Conservation (phyloP, 2,888 invertebrate genomes). For the Stegana nigrithorax region DNA sequence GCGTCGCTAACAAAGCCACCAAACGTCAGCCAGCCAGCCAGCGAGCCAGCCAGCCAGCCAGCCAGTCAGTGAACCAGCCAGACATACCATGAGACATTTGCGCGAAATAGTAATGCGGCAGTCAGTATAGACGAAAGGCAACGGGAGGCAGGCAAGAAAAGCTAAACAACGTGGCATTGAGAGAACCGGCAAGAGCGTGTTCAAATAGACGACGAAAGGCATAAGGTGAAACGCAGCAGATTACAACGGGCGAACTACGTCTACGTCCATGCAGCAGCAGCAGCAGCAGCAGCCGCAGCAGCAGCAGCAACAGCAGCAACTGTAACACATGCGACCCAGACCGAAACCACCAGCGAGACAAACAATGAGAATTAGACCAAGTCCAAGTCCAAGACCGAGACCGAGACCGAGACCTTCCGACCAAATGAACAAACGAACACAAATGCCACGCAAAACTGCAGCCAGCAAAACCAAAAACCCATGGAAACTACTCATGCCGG, state of each 20-base stretch:
- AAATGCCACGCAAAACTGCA: too few species aligned
- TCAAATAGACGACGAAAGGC: neutral
- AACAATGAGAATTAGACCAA: too few species aligned
- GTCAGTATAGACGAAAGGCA: neutral
- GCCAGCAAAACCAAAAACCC: slow-evolving; percentile 24
- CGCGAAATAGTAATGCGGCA: neutral
- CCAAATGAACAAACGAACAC: slow-evolving; percentile 16
- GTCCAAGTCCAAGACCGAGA: slow-evolving; percentile 41
- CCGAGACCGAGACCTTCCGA: slow-evolving; percentile 34
- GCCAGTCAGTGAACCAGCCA: neutral
- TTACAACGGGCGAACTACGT: neutral
- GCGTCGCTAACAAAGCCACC: neutral
- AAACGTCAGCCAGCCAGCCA: neutral
- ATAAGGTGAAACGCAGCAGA: neutral
- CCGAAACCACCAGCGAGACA: too few species aligned
- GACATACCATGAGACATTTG: too few species aligned
- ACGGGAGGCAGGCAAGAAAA: neutral
- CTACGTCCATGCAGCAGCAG: slow-evolving; percentile 3
- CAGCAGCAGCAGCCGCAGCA: neutral
- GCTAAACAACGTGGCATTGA: too few species aligned
- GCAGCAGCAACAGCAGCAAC: neutral
- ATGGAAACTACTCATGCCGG: too few species aligned
- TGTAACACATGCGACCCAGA: slow-evolving; percentile 43
- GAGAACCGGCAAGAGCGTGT: too few species aligned
- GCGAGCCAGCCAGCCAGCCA: neutral